Percentiles rank a stretch among this genome's conserved stretches.
Evolutionary conservation across 2,113 vertebrate genomes (phyloP).

Genomic region (Opisthocomus hoazin): DNA sequence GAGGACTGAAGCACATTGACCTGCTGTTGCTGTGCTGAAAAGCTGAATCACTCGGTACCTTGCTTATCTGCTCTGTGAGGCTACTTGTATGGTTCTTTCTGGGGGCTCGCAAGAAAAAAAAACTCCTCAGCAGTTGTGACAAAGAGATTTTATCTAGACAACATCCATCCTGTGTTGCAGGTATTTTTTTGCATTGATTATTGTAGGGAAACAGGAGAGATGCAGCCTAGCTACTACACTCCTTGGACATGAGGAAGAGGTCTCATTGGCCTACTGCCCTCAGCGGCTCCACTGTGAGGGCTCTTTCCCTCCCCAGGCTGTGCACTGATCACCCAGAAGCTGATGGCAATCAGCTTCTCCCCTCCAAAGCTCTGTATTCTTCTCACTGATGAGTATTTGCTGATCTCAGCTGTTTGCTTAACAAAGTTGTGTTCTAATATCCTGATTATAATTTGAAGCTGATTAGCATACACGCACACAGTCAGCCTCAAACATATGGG

Average conservation of each 20-base stretch:
- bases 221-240: background rate
- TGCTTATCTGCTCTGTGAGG: background rate
- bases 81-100: background rate
- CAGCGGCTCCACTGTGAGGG: background rate
- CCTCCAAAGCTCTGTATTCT: background rate
- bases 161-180: background rate
- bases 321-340: background rate
- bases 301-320: background rate
- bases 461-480: background rate
- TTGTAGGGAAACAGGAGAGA: background rate
- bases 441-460: conserved; percentile 14
- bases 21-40: background rate
- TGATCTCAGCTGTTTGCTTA: background rate
- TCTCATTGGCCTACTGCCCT: background rate
- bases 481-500: background rate
- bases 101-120: background rate
- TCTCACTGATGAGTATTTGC: background rate
- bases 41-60: background rate
- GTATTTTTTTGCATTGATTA: background rate
- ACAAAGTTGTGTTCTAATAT: background rate
- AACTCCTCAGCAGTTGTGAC: background rate
- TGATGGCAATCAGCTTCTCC: background rate
- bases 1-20: background rate
- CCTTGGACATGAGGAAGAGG: background rate
- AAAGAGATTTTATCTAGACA: background rate